Base-by-base conservation (phyloP, 2,113 vertebrate species). In the Albula glossodonta region DNA sequence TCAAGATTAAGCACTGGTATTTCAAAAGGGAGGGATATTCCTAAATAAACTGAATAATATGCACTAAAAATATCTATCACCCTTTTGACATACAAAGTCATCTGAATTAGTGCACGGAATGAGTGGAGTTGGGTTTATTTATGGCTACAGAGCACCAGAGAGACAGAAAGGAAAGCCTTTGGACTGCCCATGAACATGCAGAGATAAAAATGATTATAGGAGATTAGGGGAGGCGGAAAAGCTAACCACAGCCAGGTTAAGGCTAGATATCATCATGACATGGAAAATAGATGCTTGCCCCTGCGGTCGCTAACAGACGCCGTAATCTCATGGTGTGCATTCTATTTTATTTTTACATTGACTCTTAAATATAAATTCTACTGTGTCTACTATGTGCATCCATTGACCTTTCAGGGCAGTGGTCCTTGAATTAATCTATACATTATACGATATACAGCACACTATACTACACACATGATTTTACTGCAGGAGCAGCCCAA, bases 231-330 rank as follows among this genome's bases (percentile, higher is more conserved):
- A n/a, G 66, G 63, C 10, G 83, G 66, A 77, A 77, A 51, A 8
- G n/a, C 17, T 51, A 84, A 77, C 83, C 60, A 52, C 49, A 63
- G 49, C 49, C 48, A 84, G 83, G 60, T 80, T 80, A 80, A 70
- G 78, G 78, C 12, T 17, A 50, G 41, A 51, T 50, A 51, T 19
- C 49, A 80, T 51, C 49, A 80, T 50, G 50, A 17, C 49, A 80
- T 51, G 2, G 74, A 8, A 77, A 25, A 77, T 31, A 77, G 3
- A 31, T 22, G 15, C 50, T 79, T 25, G 15, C 49, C 4, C 48
- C 25, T 80, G 78, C 3, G 78, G 12, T 80, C 78, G 11, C 49
- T 51, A 13, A 15, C 79, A 80, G 79, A 51, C 13, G 50, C 49
- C 1, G 79, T 80, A 50, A 80, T 22, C 48, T 50, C 79, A 4